Evolutionary conservation across 2,888 invertebrate species (phyloP), one percentile per base, ranked within the genome.

Genomic region (Cataglyphis cursor): DNA sequence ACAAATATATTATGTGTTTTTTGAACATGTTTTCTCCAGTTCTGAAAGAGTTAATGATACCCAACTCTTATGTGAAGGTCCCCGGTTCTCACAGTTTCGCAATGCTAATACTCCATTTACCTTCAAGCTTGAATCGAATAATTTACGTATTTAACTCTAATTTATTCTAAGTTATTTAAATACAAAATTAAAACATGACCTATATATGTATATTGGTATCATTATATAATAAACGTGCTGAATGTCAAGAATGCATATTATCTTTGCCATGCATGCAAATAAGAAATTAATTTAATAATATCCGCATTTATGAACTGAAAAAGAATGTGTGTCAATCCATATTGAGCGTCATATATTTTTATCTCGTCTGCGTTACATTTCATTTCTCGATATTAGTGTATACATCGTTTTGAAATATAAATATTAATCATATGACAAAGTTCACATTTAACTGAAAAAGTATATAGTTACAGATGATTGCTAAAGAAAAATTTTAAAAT

Each of bases 1-100:
- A 51, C 24, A 51, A 65, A 65, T 61, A 18, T 24, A 65, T 75
- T 64, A 64, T 0, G 9, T 28, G 35, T 64, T 75, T 15, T 51
- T 10, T 12, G 24, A 65, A 35, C 75, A 35, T 54, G 44, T 65
- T 65, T 75, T 65, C 65, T 51, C 31, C 44, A 21, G 31, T 61
- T 44, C 44, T 21, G 31, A 44, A 74, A 61, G 62, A 74, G 15
- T n/a, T 44, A 44, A 74, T 41, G 28, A 4, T 61, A 61, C 24
- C 24, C 28, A 9, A 12, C 12, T 61, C 73, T 74, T 72, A 57
- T 15, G 61, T 8, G 41, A 61, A 8, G 44, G 15, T 28, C 41
- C 28, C n/a, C 15, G 28, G 44, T 73, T 74, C 61, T 61, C 31
- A 61, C 31, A 61, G 15, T 64, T 64, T 51, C 51, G 51, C 21